Conservation (phyloP, 2,888 invertebrate genomes). For the Enchytraeus crypticus region DNA sequence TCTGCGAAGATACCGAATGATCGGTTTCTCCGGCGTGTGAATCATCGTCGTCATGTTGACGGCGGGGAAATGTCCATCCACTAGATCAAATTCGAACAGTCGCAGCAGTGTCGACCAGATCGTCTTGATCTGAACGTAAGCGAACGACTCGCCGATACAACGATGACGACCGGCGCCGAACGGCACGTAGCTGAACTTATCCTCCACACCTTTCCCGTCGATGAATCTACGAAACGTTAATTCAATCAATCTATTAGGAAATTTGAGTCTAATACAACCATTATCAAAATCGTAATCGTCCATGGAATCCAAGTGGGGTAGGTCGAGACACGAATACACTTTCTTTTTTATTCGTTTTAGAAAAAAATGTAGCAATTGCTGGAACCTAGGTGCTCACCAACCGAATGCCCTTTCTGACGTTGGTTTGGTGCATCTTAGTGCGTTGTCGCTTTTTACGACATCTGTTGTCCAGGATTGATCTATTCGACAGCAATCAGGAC, state of each 20-base stretch:
- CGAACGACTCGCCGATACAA: conserved; percentile 42
- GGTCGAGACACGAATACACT: too few species aligned
- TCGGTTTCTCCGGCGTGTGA: conserved; percentile 36
- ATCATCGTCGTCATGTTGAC: conserved; percentile 39
- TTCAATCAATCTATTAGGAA: not conserved
- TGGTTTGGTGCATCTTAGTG: too few species aligned
- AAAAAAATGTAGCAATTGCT: too few species aligned
- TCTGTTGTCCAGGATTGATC: too few species aligned
- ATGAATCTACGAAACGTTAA: conserved; percentile 28
- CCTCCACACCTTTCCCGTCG: conserved; percentile 29
- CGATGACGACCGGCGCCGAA: conserved; percentile 41
- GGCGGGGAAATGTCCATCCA: conserved; percentile 34
- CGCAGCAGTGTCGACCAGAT: conserved; percentile 33
- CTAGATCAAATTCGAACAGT: conserved; percentile 33
- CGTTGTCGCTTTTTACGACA: too few species aligned
- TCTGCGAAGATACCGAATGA: conserved; percentile 29
- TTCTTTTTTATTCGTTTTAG: too few species aligned
- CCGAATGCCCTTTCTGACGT: too few species aligned
- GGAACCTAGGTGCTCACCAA: too few species aligned
- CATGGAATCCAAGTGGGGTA: too few species aligned
- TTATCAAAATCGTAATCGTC: too few species aligned
- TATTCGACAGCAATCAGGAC: too few species aligned
- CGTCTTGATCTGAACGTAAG: conserved; percentile 41
- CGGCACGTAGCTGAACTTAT: conserved; percentile 39
- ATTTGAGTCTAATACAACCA: not conserved